Evolutionary conservation across 1,140 invertebrate species (phyloP).

Genomic region (Brachionus asplanchnoidis): DNA sequence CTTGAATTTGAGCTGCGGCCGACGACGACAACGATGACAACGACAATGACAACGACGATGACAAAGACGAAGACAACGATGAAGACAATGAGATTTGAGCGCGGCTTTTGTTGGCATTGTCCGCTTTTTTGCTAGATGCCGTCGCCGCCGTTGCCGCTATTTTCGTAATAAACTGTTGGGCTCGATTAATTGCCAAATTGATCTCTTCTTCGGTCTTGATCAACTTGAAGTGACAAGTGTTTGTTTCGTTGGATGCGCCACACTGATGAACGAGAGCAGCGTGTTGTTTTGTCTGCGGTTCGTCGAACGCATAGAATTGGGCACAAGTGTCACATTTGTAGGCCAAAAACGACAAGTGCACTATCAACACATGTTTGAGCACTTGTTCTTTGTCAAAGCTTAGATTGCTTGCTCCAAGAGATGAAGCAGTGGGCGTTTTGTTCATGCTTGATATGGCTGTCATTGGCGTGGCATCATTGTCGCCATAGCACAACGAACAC

Average conservation of each 20-base stretch:
- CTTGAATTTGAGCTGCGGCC: not conserved
- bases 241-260: not conserved
- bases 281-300: slow-evolving; percentile 38
- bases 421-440: not conserved
- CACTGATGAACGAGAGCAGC: slow-evolving; percentile 29
- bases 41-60: too few species aligned
- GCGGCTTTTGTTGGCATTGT: too few species aligned
- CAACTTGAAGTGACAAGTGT: slow-evolving; percentile 34
- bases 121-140: not conserved
- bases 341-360: slow-evolving; percentile 40
- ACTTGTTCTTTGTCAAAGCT: slow-evolving; percentile 41
- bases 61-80: too few species aligned
- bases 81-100: too few species aligned
- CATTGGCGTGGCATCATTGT: not conserved
- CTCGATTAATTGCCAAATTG: slow-evolving; percentile 36
- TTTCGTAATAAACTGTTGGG: slow-evolving; percentile 27
- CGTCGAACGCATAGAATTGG: slow-evolving; percentile 32
- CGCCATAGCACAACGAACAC: slow-evolving; percentile 25
- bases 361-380: slow-evolving; percentile 31
- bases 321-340: slow-evolving; percentile 40
- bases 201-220: slow-evolving; percentile 41
- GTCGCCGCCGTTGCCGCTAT: too few species aligned
- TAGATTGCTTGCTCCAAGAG: not conserved
- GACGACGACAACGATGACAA: too few species aligned
- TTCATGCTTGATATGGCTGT: not conserved